Percentiles rank a stretch among this genome's conserved stretches.
phyloP scores from a whole-genome alignment of 1,140 invertebrate species.

The Drosophila orosa region DNA sequence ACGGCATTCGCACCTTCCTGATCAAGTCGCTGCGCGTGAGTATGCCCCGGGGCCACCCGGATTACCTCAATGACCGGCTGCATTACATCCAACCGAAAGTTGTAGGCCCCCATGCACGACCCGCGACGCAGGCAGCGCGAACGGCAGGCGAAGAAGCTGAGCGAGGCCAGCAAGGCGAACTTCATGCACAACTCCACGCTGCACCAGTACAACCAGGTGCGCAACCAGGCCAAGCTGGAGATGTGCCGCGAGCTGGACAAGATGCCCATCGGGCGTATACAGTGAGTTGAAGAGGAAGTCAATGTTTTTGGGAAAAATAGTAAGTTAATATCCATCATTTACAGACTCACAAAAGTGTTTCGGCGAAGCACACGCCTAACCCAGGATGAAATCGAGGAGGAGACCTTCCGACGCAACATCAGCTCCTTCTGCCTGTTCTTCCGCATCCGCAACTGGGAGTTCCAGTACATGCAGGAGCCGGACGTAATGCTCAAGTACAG shows the following conservation, averaged over 20 bases:
- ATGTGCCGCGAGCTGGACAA: conserved; percentile 84
- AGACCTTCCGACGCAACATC: conserved; percentile 79
- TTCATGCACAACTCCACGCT: conserved; percentile 84
- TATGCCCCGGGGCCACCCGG: conserved; percentile 64
- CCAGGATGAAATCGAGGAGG: conserved; percentile 80
- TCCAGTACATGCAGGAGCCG: conserved; percentile 71
- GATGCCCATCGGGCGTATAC: conserved; percentile 83
- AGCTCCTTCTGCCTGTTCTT: conserved; percentile 79
- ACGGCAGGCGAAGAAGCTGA: conserved; percentile 77
- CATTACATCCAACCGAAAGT: conserved; percentile 69
- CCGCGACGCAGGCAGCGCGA: conserved; percentile 65
- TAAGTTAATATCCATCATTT: background rate
- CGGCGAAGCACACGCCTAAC: conserved; percentile 68
- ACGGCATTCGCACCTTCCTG: conserved; percentile 90
- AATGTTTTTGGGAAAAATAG: too few relatives aligned
- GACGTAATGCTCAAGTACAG: conserved; percentile 84
- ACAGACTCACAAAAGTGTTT: conserved; percentile 65
- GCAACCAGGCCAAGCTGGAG: conserved; percentile 84
- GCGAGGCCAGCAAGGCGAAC: conserved; percentile 71
- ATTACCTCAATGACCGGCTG: conserved; percentile 58
- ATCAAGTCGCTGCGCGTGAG: conserved; percentile 86
- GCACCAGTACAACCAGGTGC: conserved; percentile 83
- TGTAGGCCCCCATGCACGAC: conserved; percentile 77
- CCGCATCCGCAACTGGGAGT: conserved; percentile 78
- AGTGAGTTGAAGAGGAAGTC: conserved; percentile 49